A percentile compares a stretch with the other conserved stretches of the same genome.
These are phyloP conservation scores for Drosophila limbata DNA, from an alignment of 2,888 invertebrate genomes.

Conservation along the genomic window DNA sequence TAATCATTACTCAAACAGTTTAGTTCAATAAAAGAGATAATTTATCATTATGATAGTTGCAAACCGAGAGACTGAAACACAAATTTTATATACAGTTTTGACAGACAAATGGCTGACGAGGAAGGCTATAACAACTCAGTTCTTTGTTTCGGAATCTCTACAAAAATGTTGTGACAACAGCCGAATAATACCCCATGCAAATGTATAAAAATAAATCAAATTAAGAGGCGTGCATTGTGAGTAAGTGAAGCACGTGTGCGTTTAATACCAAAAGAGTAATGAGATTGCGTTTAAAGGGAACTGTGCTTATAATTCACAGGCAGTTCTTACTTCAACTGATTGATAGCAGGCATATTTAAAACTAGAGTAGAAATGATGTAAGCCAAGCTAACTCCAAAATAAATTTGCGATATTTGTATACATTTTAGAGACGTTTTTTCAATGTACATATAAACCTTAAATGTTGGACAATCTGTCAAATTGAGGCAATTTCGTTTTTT, in stretches of 20 bases:
- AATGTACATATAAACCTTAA: no score
- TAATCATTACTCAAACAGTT: not conserved
- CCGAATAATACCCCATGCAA: constrained; percentile 7
- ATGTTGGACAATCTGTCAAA: no score
- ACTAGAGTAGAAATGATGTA: not conserved
- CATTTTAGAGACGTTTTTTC: no score
- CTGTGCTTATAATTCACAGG: constrained; percentile 4
- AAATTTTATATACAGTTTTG: not conserved
- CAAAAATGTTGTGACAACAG: not conserved
- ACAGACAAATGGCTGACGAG: not conserved
- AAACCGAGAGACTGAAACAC: not conserved
- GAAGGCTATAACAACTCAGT: not conserved
- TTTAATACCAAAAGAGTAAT: not conserved
- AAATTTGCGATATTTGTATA: no score
- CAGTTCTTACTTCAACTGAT: not conserved
- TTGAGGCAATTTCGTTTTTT: no score
- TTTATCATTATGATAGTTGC: not conserved
- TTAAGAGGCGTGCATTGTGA: not conserved
- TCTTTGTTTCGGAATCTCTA: not conserved
- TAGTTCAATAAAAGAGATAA: not conserved
- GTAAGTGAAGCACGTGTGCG: constrained; percentile 1
- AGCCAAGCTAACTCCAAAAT: not conserved
- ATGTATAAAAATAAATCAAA: constrained; percentile 17
- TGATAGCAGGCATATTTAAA: not conserved
- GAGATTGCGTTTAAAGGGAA: not conserved